A percentile compares a stretch with the other conserved stretches of the same genome.
These are phyloP conservation scores for Delichon dasypus DNA, from an alignment of 2,797 vertebrate genomes.

Conservation along the genomic window DNA sequence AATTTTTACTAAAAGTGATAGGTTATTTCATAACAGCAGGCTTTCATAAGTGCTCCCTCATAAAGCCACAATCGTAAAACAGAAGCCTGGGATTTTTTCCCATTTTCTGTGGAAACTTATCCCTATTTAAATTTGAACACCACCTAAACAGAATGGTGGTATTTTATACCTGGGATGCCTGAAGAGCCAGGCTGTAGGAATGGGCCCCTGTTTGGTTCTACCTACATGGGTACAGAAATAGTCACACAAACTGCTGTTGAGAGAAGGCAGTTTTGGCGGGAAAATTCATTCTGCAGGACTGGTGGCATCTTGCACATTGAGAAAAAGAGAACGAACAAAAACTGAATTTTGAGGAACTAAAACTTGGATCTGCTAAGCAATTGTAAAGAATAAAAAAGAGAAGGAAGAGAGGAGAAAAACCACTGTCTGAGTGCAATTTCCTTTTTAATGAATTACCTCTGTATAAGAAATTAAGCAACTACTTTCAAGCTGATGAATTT, in stretches of 20 bases:
- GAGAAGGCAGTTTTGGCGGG: not conserved
- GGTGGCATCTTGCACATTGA: not conserved
- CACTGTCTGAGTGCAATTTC: constrained; percentile 53
- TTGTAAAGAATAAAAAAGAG: constrained; percentile 28
- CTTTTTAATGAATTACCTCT: constrained; percentile 48
- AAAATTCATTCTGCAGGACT: not conserved
- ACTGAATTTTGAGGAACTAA: constrained; percentile 62
- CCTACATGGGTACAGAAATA: fast-evolving
- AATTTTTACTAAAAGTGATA: not conserved
- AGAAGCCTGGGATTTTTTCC: not conserved
- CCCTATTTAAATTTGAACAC: not conserved
- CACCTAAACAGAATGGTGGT: not conserved
- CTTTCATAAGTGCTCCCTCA: not conserved
- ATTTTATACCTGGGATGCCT: not conserved
- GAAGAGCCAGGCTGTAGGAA: not conserved
- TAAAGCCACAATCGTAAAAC: not conserved
- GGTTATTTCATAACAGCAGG: not conserved
- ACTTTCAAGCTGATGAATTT: not conserved
- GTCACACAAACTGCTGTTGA: fast-evolving
- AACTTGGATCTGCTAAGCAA: constrained; percentile 2
- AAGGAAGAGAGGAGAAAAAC: constrained; percentile 56
- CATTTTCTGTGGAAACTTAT: not conserved
- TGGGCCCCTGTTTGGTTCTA: not conserved
- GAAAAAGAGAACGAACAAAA: constrained; percentile 56
- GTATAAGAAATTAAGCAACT: constrained; percentile 48